Conservation (phyloP, 2,888 invertebrate species). For the Eremobia ochroleuca region DNA sequence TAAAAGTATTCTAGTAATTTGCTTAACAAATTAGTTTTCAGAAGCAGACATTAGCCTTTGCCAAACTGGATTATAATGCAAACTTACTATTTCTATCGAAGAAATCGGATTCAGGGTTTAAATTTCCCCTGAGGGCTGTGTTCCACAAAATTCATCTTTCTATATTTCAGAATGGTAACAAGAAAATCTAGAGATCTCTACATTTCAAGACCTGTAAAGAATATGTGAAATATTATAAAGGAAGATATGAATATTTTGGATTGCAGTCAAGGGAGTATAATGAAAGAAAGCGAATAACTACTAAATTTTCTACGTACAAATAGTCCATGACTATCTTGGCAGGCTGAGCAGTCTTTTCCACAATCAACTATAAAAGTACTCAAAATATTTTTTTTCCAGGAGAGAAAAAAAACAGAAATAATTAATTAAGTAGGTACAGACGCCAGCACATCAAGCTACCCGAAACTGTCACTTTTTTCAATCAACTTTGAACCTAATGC, state of each 20-base stretch:
- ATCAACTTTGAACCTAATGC: no score
- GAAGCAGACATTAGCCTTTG: not conserved
- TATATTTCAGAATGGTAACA: conserved; percentile 48
- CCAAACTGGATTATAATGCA: conserved; percentile 23
- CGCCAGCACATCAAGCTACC: no score
- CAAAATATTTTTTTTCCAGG: not conserved
- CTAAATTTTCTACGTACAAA: not conserved
- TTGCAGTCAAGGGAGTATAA: conserved; percentile 9
- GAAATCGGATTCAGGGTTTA: conserved; percentile 28
- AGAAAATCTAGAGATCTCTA: conserved; percentile 32
- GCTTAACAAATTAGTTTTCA: not conserved
- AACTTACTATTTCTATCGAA: conserved; percentile 38
- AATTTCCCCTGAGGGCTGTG: conserved; percentile 52
- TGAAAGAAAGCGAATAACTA: not conserved
- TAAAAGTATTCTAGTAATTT: not conserved
- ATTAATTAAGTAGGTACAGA: not conserved
- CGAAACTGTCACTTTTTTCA: no score
- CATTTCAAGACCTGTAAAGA: conserved; percentile 16
- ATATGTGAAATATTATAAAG: conserved; percentile 28
- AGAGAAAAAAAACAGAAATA: not conserved
- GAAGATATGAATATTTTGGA: conserved; percentile 6
- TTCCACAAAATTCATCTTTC: conserved; percentile 37
- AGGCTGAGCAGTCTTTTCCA: not conserved
- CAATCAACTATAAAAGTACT: not conserved
- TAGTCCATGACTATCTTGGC: no score